Evolutionary conservation across 2,888 invertebrate species (phyloP).

Genomic region (Nasonovia ribisnigri): DNA sequence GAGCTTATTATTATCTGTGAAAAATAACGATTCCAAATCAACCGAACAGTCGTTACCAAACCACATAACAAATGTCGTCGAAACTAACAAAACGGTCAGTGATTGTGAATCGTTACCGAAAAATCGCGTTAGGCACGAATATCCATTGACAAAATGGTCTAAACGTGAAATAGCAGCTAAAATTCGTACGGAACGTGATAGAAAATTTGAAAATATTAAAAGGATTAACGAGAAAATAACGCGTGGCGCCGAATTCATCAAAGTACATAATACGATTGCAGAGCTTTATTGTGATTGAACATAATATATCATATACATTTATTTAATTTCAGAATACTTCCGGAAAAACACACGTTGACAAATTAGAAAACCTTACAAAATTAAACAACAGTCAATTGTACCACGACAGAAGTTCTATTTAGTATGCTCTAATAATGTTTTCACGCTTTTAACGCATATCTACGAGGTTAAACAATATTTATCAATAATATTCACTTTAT

Average conservation of each 20-base stretch:
- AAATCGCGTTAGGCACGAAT: not conserved
- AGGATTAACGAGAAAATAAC: slow-evolving; percentile 16
- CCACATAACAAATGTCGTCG: not conserved
- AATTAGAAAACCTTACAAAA: not conserved
- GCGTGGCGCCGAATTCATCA: not conserved
- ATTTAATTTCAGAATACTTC: slow-evolving; percentile 2
- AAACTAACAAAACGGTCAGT: not conserved
- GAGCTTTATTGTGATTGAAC: not conserved
- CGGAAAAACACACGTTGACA: not conserved
- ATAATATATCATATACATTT: not conserved
- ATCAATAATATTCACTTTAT: not conserved
- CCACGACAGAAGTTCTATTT: not conserved
- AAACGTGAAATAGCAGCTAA: not conserved
- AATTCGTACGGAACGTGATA: not conserved
- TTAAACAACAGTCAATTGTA: slow-evolving; percentile 13
- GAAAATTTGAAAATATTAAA: slow-evolving; percentile 4
- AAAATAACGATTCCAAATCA: not conserved
- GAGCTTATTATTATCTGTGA: not conserved
- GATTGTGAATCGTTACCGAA: not conserved
- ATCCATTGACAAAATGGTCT: slow-evolving; percentile 27
- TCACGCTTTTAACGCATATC: not conserved
- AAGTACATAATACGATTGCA: not conserved
- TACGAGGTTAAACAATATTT: not conserved
- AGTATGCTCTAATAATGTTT: not conserved
- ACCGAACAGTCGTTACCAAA: not conserved